Percentiles rank a stretch among this genome's conserved stretches.
Conservation (phyloP, 53 echinoderm and acorn worm genomes). For the Holothuria scabra region DNA sequence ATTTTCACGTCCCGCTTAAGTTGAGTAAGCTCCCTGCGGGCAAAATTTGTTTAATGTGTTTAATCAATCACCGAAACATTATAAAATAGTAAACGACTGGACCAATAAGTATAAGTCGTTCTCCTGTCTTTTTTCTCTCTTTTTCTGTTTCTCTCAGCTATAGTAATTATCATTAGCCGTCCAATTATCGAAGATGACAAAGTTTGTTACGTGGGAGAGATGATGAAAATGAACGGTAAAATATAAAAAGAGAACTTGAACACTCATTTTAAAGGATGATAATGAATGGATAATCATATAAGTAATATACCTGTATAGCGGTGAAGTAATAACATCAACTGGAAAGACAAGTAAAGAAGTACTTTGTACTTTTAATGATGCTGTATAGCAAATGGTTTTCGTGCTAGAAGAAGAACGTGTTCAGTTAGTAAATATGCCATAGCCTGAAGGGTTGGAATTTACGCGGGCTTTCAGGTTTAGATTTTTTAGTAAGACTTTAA, state of each 20-base stretch:
- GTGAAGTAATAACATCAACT: no score
- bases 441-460: no score
- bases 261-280: slow-evolving; percentile 17
- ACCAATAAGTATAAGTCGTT: not conserved
- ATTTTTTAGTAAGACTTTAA: no score
- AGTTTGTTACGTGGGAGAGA: not conserved
- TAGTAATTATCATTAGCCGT: slow-evolving; percentile 17
- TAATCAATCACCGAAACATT: slow-evolving; percentile 40
- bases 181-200: slow-evolving; percentile 33
- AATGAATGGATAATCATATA: slow-evolving; percentile 36
- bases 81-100: slow-evolving; percentile 8
- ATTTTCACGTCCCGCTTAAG: slow-evolving; percentile 23
- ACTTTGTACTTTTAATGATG: no score
- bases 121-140: slow-evolving; percentile 1
- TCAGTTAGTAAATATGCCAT: no score
- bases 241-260: no score
- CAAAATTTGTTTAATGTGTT: slow-evolving; percentile 42
- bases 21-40: slow-evolving; percentile 20
- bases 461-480: no score
- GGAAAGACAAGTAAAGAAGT: no score
- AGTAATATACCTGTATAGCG: not conserved
- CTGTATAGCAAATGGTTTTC: no score
- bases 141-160: not conserved
- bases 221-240: not conserved
- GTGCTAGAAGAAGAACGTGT: no score